Percentiles rank a stretch among this genome's conserved stretches.
These are phyloP conservation scores for Scaptomyza cyrtandrae DNA, from an alignment of 2,888 invertebrate species.

Conservation along the genomic window DNA sequence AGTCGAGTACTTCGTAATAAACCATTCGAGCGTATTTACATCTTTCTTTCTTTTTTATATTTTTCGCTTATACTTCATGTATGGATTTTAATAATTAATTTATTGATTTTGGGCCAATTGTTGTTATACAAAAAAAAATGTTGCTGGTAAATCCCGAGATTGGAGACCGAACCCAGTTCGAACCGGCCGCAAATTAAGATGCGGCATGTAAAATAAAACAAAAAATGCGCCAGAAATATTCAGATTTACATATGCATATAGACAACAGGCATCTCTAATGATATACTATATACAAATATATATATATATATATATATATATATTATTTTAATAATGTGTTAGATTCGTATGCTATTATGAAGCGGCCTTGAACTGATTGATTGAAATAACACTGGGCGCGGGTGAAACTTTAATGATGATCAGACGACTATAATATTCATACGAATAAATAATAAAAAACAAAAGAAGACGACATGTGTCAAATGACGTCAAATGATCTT, in stretches of 20 bases:
- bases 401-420: slow-evolving; percentile 33
- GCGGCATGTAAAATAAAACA: slow-evolving; percentile 27
- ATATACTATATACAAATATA: slow-evolving; percentile 9
- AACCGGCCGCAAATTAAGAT: slow-evolving; percentile 34
- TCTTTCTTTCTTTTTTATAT: slow-evolving; percentile 3
- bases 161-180: slow-evolving; percentile 9
- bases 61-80: slow-evolving; percentile 9
- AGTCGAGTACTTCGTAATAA: not conserved
- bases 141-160: slow-evolving; percentile 62
- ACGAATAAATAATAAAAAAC: not conserved
- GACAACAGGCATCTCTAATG: slow-evolving; percentile 6
- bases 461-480: not conserved
- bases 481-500: slow-evolving; percentile 5
- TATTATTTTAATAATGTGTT: slow-evolving; percentile 24
- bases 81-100: slow-evolving; percentile 63
- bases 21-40: slow-evolving; percentile 3
- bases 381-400: slow-evolving; percentile 35
- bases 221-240: slow-evolving; percentile 26
- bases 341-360: slow-evolving; percentile 36
- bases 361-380: slow-evolving; percentile 71
- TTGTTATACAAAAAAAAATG: slow-evolving; percentile 46
- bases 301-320: slow-evolving; percentile 11
- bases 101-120: slow-evolving; percentile 69
- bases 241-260: slow-evolving; percentile 45
- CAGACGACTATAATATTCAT: not conserved